Evolutionary conservation across 2,888 invertebrate genomes (phyloP).

Genomic region (Cartodere bifasciata): DNA sequence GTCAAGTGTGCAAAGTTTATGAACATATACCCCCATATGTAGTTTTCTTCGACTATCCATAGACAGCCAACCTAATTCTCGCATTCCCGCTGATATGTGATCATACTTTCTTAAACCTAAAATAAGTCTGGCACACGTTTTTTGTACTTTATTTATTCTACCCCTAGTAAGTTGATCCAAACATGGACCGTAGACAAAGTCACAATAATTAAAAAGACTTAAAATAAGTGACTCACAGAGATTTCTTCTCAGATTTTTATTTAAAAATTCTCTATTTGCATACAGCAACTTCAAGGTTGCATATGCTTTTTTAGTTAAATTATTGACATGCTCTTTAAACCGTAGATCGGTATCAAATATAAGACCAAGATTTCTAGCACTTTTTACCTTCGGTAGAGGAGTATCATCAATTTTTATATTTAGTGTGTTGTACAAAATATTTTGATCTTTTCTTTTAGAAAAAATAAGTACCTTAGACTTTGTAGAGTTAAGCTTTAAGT

Average conservation of each 20-base stretch:
- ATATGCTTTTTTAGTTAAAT: background rate
- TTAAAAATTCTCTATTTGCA: constrained; percentile 1
- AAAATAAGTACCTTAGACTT: constrained; percentile 5
- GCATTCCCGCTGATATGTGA: too few species aligned
- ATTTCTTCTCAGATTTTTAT: constrained; percentile 9
- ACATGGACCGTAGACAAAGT: constrained; percentile 5
- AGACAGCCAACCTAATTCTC: too few species aligned
- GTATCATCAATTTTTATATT: constrained; percentile 6
- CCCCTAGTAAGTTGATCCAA: constrained; percentile 1
- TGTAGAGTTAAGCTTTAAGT: constrained; percentile 1
- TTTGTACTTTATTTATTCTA: constrained; percentile 6
- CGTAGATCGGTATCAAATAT: constrained; percentile 6
- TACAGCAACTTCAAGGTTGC: constrained; percentile 6
- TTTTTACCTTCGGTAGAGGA: background rate
- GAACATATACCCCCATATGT: too few species aligned
- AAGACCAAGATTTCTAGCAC: constrained; percentile 7
- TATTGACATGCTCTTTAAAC: constrained; percentile 2
- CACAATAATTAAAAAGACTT: constrained; percentile 5
- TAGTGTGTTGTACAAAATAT: constrained; percentile 3
- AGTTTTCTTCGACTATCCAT: too few species aligned
- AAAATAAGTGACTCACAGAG: constrained; percentile 7
- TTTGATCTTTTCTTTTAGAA: background rate
- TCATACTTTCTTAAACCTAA: constrained; percentile 6
- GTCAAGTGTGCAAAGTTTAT: too few species aligned
- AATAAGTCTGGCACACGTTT: constrained; percentile 7